Percentiles rank a stretch among this genome's conserved stretches.
These are phyloP conservation scores for Entomobrya proxima DNA, from an alignment of 2,888 invertebrate species.

Conservation along the genomic window DNA sequence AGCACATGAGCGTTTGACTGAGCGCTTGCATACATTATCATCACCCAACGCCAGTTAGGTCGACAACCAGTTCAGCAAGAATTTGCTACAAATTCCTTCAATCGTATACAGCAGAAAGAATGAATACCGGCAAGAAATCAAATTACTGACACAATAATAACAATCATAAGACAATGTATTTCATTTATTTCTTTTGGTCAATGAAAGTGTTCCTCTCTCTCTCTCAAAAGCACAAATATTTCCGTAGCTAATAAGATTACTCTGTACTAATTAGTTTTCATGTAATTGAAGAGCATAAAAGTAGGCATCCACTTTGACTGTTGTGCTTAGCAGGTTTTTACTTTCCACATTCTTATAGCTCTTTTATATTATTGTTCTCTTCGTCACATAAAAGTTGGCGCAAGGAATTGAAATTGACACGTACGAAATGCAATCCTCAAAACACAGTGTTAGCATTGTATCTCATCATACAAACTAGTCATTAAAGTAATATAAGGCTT, in stretches of 20 bases:
- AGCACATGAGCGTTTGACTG: background rate
- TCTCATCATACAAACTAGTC: background rate
- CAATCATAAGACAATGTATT: background rate
- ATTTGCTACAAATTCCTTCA: background rate
- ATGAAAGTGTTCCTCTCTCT: background rate
- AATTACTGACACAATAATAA: background rate
- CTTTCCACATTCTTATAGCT: background rate
- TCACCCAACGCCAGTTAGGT: background rate
- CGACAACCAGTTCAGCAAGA: background rate
- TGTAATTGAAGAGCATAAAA: slow-evolving; percentile 7
- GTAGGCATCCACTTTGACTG: too few relatives aligned
- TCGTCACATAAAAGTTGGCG: background rate
- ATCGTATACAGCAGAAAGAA: background rate
- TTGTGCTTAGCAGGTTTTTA: background rate
- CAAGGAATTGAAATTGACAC: background rate
- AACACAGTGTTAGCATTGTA: background rate
- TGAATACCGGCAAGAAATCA: background rate
- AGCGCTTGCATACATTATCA: background rate
- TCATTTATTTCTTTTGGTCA: background rate
- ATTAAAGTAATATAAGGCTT: background rate
- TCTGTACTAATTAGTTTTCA: slow-evolving; percentile 7
- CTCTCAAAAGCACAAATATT: background rate
- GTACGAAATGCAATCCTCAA: background rate
- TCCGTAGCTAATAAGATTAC: slow-evolving; percentile 35
- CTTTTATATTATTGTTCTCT: background rate